Base-by-base conservation (phyloP, 2,113 vertebrate genomes). In the Tautogolabrus adspersus region DNA sequence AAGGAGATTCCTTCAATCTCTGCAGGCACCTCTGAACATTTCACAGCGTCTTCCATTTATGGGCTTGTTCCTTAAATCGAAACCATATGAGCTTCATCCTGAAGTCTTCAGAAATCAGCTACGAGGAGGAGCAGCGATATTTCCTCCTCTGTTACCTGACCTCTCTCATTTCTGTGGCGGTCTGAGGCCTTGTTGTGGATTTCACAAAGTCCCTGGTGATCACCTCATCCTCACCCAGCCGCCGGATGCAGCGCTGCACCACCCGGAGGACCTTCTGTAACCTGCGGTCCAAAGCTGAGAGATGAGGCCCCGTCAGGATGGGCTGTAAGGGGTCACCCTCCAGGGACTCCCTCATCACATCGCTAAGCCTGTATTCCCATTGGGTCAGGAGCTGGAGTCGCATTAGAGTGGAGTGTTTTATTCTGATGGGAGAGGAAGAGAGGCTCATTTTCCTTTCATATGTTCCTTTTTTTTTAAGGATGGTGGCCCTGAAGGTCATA, bases 291-390 rank as follows among this genome's bases (percentile, higher is more conserved):
- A 99, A 88, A 12, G 98, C 98, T 58, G 92, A 64, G 51, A 99
- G 94, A 66, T 99, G 98, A 3, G 95, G 95, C 47, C 99, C 97
- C 0, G 95, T 95, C 79, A 99, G 94, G 49, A 99, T 46, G 0
- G 97, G 96, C 1, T 57, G 76, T 38, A 99, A 94, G 23, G 40
- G 81, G 81, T 99, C 98, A n/a, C 83, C 87, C 4, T 89, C 83
- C 40, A 99, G 93, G 0, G 98, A 99, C 75, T 99, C 98, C 58
- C 96, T 93, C 97, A 99, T 98, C 57, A 98, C 88, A 0, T 97
- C 97, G 0, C 98, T 99, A 34, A 99, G 96, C 19, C 66, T 93
- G 79, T 96, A 98, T 3, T 95, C 93, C 0, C 93, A 86, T 21
- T 84, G 90, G 0, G 95, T 84, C 88, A 99, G 52, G 37, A 99